phyloP scores from a whole-genome alignment of 2,797 vertebrate species.

The Cuniculus paca region DNA sequence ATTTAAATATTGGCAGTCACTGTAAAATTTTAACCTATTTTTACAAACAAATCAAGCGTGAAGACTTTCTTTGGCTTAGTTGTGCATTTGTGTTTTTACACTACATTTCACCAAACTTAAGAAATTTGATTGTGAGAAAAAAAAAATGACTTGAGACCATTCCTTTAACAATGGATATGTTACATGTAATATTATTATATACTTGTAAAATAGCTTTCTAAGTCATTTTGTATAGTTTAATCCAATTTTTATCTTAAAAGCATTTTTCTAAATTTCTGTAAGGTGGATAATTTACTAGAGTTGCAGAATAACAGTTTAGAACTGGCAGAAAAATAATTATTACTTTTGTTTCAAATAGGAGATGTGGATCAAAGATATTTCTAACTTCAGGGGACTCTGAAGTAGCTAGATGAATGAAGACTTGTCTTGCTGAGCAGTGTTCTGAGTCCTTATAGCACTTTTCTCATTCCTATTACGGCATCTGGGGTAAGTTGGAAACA shows the following conservation, averaged over 20 bases:
- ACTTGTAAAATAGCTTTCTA: not conserved
- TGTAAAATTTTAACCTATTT: constrained; percentile 22
- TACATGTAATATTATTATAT: not conserved
- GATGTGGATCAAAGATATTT: fast-evolving
- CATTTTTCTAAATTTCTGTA: not conserved
- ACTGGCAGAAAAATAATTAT: not conserved
- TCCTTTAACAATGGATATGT: not conserved
- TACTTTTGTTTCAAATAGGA: not conserved
- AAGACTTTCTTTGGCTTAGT: not conserved
- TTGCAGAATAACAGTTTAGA: not conserved
- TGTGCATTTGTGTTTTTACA: not conserved
- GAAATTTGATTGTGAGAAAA: constrained; percentile 5
- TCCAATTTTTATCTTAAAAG: not conserved
- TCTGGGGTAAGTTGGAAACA: not conserved
- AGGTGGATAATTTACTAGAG: not conserved
- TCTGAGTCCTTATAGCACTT: not conserved
- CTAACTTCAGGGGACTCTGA: not conserved
- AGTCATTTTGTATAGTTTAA: not conserved
- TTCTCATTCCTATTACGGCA: not conserved
- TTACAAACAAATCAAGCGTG: not conserved
- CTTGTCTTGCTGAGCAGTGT: fast-evolving
- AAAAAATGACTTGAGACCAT: not conserved
- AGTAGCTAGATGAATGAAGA: not conserved
- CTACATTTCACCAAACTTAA: constrained; percentile 3
- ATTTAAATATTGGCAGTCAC: not conserved